A percentile compares a stretch with the other conserved stretches of the same genome.
These are phyloP conservation scores for Struthio camelus DNA, from an alignment of 2,113 vertebrate species.

Conservation along the genomic window DNA sequence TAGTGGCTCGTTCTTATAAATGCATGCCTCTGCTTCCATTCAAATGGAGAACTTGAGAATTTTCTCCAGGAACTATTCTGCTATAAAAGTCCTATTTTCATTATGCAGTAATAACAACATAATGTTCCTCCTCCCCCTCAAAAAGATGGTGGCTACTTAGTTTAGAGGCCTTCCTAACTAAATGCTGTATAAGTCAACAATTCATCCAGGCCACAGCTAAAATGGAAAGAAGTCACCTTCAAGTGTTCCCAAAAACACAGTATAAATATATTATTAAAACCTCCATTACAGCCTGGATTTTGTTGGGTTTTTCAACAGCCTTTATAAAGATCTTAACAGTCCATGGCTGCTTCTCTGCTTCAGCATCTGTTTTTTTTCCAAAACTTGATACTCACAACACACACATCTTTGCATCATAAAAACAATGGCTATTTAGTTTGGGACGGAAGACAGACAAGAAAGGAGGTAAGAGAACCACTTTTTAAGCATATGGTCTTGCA, in stretches of 20 bases:
- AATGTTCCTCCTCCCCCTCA: background rate
- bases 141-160: background rate
- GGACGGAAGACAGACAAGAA: background rate
- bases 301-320: background rate
- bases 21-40: fast-evolving
- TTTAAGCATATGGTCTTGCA: background rate
- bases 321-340: background rate
- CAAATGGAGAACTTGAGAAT: background rate
- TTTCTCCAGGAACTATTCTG: background rate
- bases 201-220: background rate
- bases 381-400: background rate
- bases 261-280: background rate
- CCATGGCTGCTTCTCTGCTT: background rate
- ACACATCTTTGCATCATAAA: background rate
- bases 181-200: background rate
- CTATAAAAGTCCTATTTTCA: background rate
- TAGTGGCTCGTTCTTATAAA: background rate
- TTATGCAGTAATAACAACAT: background rate
- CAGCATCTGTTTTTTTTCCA: background rate
- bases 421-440: background rate
- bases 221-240: background rate
- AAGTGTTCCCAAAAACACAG: background rate
- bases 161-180: background rate
- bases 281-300: background rate
- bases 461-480: background rate